Evolutionary conservation across 2,888 invertebrate species (phyloP), one percentile per base, ranked within the genome.

Genomic region (Amphipyra tragopoginis): DNA sequence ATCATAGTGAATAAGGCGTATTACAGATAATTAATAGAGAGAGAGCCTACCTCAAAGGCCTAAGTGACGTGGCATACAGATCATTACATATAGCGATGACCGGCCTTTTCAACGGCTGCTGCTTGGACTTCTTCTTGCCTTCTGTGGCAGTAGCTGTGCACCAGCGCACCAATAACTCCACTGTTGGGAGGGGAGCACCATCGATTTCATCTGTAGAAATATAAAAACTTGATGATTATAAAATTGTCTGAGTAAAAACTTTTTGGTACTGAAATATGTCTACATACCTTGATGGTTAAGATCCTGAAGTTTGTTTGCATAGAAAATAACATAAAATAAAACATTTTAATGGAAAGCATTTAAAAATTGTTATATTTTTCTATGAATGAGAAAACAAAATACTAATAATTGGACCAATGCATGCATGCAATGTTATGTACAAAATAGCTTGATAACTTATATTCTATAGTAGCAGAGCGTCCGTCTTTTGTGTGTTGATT

Each of bases 61-160:
- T 96, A 65, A 99, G 92, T 0, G 99, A 97, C 0, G 98, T 97
- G 5, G 97, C 97, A 84, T 98, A 99, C 79, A 97, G 95, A 86
- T 99, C 99, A 87, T 99, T 99, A 86, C 99, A 99, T 72, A 99
- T 99, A 85, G 99, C 99, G 74, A 99, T 98, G 36, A 99, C 97
- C 0, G 99, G 99, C 52, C 99, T 94, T 71, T 96, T 96, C 54
- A 99, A 91, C 1, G 97, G 92, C 48, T 96, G 95, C 4, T 94
- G 89, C 58, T 94, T 95, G 34, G 90, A 94, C 64, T 96, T 96
- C 84, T 95, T 96, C 70, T 94, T 95, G 67, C 92, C 90, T 81
- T 86, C 89, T 0, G 75, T 13, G 0, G 85, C 85, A 1, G 91
- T 95, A 13, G 97, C 97, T 4, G 96, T 96, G 38, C 98, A 96